Evolutionary conservation across 2,888 invertebrate genomes (phyloP).

Genomic region (Octodonta nipae): DNA sequence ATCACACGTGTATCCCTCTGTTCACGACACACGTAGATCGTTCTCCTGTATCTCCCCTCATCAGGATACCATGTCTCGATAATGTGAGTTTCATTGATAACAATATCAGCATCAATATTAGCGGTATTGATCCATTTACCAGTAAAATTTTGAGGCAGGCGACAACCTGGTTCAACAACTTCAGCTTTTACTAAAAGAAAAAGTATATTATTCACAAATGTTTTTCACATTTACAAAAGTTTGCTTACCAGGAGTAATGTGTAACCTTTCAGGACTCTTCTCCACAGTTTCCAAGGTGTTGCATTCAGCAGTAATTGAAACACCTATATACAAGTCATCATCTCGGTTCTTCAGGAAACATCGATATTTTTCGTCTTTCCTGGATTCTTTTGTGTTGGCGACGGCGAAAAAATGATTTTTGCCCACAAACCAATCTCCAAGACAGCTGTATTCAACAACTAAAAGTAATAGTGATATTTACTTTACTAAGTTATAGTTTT

Average conservation of each 20-base stretch:
- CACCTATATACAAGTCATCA: conserved; percentile 82
- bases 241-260: conserved; percentile 65
- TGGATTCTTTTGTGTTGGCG: conserved; percentile 90
- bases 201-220: too few species aligned
- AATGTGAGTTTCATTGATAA: conserved; percentile 91
- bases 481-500: too few species aligned
- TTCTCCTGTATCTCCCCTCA: conserved; percentile 71
- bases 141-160: conserved; percentile 83
- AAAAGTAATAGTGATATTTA: too few species aligned
- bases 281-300: conserved; percentile 85
- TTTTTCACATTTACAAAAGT: too few species aligned
- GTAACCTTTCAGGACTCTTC: conserved; percentile 79
- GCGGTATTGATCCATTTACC: conserved; percentile 97
- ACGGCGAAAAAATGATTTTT: conserved; percentile 95
- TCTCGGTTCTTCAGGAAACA: conserved; percentile 90
- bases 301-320: conserved; percentile 88
- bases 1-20: conserved; percentile 80
- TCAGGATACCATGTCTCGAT: conserved; percentile 92
- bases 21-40: conserved; percentile 89
- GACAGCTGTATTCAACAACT: conserved; percentile 81
- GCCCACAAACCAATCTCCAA: conserved; percentile 90
- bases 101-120: conserved; percentile 86
- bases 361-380: conserved; percentile 86
- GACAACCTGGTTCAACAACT: conserved; percentile 79
- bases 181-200: conserved; percentile 53